Evolutionary conservation across 2,888 invertebrate genomes (phyloP), one percentile per base, ranked within the genome.

Genomic region (Folsomia candida): DNA sequence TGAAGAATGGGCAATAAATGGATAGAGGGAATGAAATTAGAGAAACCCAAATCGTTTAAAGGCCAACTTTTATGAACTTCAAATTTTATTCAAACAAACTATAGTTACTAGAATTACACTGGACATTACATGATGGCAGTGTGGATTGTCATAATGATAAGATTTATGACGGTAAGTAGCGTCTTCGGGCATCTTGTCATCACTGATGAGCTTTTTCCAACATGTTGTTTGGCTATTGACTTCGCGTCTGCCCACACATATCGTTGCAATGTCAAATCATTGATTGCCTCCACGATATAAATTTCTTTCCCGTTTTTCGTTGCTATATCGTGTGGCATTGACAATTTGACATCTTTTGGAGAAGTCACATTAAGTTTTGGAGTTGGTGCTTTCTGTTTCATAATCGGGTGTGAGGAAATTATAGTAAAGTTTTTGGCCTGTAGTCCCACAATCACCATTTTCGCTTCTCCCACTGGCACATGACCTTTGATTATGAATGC

Each of bases 401-500:
- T 81, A 82, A 11, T 79, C 81, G 1, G 89, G 87, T 0, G 86
- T 86, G 82, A 91, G 90, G 75, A 88, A 87, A 18, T 87, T 87
- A 1, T 87, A 70, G 54, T 37, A 18, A 90, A 81, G n/a, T 86
- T 83, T 27, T 87, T 87, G 9, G 86, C 85, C 9, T 47, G 9
- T 18, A 47, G 18, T 47, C 47, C 47, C 9, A 47, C 9, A 47
- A 18, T 47, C 9, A 11, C 9, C 9, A 92, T 92, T 65, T 88
- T 86, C 0, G 90, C 88, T 22, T 69, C 20, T 72, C 65, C 69
- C 60, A 27, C 65, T 68, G 47, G 76, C 4, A 73, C 67, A 9
- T 87, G 89, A 0, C 93, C 92, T 83, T 92, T 92, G 1, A 93
- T 88, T 65, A 91, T 85, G 83, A 89, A 90, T 63, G 93, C 83